Base-by-base conservation (phyloP, 2,888 invertebrate species). In the Sarcophaga rosellei region DNA sequence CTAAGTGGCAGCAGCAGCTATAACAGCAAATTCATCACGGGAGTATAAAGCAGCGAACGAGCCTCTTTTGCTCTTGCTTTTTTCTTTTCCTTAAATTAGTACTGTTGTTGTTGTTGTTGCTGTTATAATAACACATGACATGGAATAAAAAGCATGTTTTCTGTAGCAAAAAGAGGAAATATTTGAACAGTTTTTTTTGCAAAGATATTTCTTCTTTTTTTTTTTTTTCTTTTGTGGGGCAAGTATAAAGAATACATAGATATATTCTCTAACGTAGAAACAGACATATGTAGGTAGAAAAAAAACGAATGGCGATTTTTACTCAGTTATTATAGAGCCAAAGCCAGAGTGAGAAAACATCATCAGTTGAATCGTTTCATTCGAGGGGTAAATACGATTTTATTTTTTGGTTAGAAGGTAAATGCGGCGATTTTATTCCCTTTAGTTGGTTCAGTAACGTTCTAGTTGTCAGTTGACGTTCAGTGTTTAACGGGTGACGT, bases 391-490 rank as follows among this genome's bases (percentile, higher is more conserved):
- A 69, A 45, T 25, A 44, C 12, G 5, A 66, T 47, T 68, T 68
- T 62, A 57, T 45, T 65, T 69, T 70, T 70, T 72, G 47, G 61
- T 78, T 75, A 81, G 57, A 21, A 72, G 82, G 74, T 72, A 84
- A 81, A 81, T 84, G 76, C 68, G 80, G 81, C 84, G 77, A 70
- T 73, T 84, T 45, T 17, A 23, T 81, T 86, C 84, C 77, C 53
- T 53, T 86, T 76, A 83, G 86, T 83, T 61, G 75, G 70, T 84
- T 84, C 72, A 79, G 79, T 84, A 76, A 80, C 75, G 84, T 84
- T 84, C 86, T 86, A 77, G 86, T 85, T 85, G 85, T 86, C 85
- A 88, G 88, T 89, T 87, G 85, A 88, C 87, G 88, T 88, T 84
- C 87, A 85, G 74, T 81, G 85, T 86, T 86, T 85, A 88, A 66